Evolutionary conservation across 2,113 vertebrate species (phyloP).

Genomic region (Terrapene triunguis): DNA sequence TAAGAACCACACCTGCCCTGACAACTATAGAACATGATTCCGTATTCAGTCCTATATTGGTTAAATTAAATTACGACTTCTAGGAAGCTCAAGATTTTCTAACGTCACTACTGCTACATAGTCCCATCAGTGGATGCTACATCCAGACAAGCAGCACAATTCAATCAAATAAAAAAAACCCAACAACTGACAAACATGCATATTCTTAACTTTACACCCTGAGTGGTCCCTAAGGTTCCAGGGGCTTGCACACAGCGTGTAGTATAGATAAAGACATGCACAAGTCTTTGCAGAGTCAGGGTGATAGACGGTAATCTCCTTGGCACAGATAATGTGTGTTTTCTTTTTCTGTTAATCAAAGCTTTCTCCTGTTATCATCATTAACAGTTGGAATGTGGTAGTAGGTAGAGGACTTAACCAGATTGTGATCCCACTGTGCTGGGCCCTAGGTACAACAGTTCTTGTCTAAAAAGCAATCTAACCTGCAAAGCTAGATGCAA

Average conservation of each 20-base stretch:
- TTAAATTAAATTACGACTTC: neutral
- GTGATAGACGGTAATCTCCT: neutral
- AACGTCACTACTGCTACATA: neutral
- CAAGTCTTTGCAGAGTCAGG: neutral
- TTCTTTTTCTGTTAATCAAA: neutral
- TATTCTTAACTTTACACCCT: neutral
- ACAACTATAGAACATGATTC: neutral
- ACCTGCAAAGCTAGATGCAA: neutral
- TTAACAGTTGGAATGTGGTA: neutral
- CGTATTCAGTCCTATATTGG: neutral
- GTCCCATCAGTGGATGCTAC: neutral
- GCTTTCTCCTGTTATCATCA: neutral
- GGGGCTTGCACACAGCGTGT: rapidly evolving
- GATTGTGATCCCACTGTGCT: neutral
- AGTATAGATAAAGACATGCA: neutral
- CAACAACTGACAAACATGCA: neutral
- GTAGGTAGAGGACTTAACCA: neutral
- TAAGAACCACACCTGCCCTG: neutral
- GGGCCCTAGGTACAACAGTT: neutral
- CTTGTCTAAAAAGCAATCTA: neutral
- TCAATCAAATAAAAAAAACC: rapidly evolving
- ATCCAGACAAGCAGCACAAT: neutral
- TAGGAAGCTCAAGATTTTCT: neutral
- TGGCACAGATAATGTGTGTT: neutral
- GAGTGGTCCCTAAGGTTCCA: neutral